A percentile compares a stretch with the other conserved stretches of the same genome.
phyloP scores from a whole-genome alignment of 2,888 invertebrate genomes.

The Gastracanthus pulcherrimus region DNA sequence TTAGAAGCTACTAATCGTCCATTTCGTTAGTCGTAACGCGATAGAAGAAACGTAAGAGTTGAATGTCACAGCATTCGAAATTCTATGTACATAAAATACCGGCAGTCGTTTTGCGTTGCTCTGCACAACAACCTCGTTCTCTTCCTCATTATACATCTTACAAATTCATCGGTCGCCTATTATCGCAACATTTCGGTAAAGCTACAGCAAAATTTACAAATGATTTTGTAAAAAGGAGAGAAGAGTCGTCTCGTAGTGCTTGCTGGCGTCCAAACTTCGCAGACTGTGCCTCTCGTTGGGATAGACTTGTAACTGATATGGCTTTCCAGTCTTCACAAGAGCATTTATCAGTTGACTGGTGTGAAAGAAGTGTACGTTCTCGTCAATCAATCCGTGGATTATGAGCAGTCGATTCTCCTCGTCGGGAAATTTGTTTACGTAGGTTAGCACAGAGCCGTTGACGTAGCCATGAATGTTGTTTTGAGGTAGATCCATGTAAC shows the following conservation, averaged over 20 bases:
- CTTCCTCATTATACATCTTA: constrained; percentile 39
- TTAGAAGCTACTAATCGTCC: constrained; percentile 45
- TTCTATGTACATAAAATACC: constrained; percentile 68
- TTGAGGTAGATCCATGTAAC: constrained; percentile 94
- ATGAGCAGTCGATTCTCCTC: constrained; percentile 94
- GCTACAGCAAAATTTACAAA: constrained; percentile 78
- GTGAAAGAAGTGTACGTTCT: constrained; percentile 99
- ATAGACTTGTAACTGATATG: constrained; percentile 96
- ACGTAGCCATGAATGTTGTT: constrained; percentile 89
- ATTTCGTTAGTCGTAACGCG: constrained; percentile 27
- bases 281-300: constrained; percentile 98
- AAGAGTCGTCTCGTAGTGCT: constrained; percentile 97
- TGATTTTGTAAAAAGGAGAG: constrained; percentile 93
- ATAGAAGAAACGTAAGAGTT: constrained; percentile 43
- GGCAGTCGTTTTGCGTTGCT: constrained; percentile 66
- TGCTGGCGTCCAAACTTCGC: constrained; percentile 94
- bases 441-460: constrained; percentile 90
- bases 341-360: constrained; percentile 94
- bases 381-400: constrained; percentile 98
- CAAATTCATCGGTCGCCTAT: constrained; percentile 34
- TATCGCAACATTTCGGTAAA: constrained; percentile 45
- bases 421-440: constrained; percentile 93
- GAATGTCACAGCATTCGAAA: constrained; percentile 53
- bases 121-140: constrained; percentile 36
- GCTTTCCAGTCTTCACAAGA: constrained; percentile 95